These are phyloP conservation scores for Patella ulyssiponensis DNA, from an alignment of 2,888 invertebrate species.

Conservation along the genomic window DNA sequence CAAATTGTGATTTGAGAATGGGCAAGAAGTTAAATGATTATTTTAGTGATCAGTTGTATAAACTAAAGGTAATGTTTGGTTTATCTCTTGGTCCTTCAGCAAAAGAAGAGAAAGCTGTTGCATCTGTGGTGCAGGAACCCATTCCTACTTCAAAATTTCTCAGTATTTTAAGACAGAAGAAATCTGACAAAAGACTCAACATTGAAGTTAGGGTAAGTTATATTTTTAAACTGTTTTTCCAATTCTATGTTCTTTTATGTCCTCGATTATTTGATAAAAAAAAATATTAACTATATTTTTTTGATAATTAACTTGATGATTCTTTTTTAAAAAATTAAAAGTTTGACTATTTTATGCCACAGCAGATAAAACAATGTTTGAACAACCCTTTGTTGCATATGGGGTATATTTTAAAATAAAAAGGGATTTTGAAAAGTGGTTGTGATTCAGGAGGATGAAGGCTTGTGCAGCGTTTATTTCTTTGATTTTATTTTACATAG, in stretches of 20 bases:
- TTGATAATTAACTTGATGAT: no score
- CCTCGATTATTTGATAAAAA: not conserved
- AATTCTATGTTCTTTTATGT: not conserved
- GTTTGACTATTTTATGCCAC: no score
- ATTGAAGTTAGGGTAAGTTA: conserved; percentile 61
- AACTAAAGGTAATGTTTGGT: conserved; percentile 50
- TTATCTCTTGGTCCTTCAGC: conserved; percentile 54
- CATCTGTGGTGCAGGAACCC: conserved; percentile 54
- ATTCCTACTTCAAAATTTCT: conserved; percentile 56
- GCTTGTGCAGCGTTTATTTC: no score
- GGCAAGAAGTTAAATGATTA: conserved; percentile 47
- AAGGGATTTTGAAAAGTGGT: no score
- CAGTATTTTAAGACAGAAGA: conserved; percentile 51
- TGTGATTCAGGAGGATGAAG: no score
- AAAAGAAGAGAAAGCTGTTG: conserved; percentile 59
- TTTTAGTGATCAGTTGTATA: conserved; percentile 41
- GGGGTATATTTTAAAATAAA: no score
- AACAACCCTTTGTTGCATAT: no score
- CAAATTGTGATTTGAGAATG: conserved; percentile 31
- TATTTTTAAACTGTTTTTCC: not conserved
- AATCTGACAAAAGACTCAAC: conserved; percentile 55
- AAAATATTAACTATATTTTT: no score
- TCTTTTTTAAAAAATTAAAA: no score
- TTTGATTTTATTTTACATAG: no score
- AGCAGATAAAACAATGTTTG: no score